phyloP scores from a whole-genome alignment of 1,140 invertebrate species.

The Stratiolaelaps scimitus region DNA sequence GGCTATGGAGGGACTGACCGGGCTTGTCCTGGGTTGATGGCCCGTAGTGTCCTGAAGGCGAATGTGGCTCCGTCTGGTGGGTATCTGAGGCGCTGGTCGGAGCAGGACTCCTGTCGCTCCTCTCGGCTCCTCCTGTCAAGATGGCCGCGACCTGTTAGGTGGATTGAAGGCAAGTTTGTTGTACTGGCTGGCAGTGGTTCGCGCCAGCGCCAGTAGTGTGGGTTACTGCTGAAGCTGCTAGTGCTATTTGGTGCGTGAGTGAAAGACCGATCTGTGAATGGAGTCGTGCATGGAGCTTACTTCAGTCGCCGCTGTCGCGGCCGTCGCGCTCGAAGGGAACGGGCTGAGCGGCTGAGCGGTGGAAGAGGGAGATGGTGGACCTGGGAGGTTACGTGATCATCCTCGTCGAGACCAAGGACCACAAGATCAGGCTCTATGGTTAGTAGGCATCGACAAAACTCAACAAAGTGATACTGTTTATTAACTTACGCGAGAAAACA shows the following conservation, averaged over 20 bases:
- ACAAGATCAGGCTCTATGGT: constrained; percentile 89
- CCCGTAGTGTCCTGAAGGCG: not conserved
- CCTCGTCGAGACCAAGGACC: constrained; percentile 78
- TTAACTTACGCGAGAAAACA: too few species aligned
- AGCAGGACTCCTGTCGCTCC: constrained; percentile 25
- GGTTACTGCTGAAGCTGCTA: too few species aligned
- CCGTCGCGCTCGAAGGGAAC: too few species aligned
- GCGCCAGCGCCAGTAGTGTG: too few species aligned
- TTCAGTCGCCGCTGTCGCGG: too few species aligned
- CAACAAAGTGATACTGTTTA: too few species aligned
- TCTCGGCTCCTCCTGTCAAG: not conserved
- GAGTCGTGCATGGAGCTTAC: too few species aligned
- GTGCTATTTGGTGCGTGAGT: too few species aligned
- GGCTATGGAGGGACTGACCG: too few species aligned
- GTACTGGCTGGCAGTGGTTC: too few species aligned
- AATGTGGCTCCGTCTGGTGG: constrained; percentile 13
- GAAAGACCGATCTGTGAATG: too few species aligned
- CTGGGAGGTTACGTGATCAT: constrained; percentile 91
- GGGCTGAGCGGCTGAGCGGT: constrained; percentile 13
- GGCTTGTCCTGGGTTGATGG: not conserved
- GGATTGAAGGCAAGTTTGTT: not conserved
- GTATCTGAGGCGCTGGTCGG: constrained; percentile 8
- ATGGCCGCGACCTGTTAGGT: constrained; percentile 28
- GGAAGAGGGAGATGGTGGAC: constrained; percentile 56
- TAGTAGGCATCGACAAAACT: constrained; percentile 41